phyloP scores from a whole-genome alignment of 2,113 vertebrate genomes.

The Neogale vison region DNA sequence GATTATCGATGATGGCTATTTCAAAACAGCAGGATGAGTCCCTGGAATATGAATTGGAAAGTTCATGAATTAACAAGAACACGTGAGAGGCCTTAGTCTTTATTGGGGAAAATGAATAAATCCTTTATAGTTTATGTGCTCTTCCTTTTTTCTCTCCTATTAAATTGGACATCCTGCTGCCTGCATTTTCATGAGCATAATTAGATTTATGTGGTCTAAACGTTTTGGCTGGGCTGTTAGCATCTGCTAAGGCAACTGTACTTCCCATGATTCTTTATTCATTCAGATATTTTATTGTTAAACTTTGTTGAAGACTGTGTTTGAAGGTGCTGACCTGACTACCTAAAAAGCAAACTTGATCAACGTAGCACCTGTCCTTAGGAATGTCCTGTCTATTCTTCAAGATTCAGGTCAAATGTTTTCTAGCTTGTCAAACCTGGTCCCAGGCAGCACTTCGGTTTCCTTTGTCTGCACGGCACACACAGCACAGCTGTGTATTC shows the following conservation, averaged over 20 bases:
- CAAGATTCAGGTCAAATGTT: background rate
- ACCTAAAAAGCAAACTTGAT: background rate
- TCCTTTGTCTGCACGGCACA: background rate
- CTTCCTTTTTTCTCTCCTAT: background rate
- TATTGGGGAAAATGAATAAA: conserved; percentile 8
- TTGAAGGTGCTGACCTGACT: background rate
- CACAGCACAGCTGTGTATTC: background rate
- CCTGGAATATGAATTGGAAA: background rate
- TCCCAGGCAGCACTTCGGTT: background rate
- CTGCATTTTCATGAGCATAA: conserved; percentile 15
- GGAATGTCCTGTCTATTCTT: background rate
- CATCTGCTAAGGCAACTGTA: background rate
- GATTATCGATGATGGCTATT: background rate
- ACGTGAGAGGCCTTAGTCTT: background rate
- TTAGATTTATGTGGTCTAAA: background rate
- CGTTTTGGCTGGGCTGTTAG: background rate
- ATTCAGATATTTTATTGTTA: background rate
- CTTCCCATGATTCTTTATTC: background rate
- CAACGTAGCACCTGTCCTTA: background rate
- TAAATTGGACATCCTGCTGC: conserved; percentile 20
- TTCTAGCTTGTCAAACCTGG: background rate
- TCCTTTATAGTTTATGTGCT: background rate
- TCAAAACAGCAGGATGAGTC: background rate
- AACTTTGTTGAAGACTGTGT: background rate
- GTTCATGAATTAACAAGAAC: background rate